phyloP scores from a whole-genome alignment of 2,113 vertebrate genomes.

The Malurus cyaneus region DNA sequence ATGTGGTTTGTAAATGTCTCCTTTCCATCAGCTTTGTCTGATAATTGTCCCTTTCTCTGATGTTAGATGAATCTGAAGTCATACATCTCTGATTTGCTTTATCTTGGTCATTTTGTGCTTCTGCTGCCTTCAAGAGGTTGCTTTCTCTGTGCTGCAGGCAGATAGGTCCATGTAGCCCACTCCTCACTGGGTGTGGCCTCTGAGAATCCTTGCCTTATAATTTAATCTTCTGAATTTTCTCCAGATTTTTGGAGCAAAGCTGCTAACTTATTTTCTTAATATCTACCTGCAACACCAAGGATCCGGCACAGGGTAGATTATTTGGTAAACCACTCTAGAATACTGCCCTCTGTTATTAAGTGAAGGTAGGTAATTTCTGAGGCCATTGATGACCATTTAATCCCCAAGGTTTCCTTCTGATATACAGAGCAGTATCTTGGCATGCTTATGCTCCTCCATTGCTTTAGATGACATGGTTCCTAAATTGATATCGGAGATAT shows the following conservation, averaged over 20 bases:
- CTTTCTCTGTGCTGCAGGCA: neutral
- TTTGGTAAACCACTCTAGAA: neutral
- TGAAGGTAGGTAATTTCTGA: neutral
- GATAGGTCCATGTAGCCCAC: neutral
- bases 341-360: neutral
- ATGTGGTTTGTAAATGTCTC: neutral
- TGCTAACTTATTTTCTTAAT: neutral
- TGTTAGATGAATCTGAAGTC: neutral
- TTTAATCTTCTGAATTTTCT: neutral
- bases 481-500: neutral
- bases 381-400: neutral
- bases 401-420: neutral
- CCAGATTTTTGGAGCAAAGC: neutral
- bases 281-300: neutral
- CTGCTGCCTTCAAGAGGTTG: neutral
- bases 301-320: neutral
- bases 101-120: neutral
- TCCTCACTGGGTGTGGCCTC: neutral
- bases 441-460: neutral
- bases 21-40: neutral
- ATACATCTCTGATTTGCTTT: neutral
- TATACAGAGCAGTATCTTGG: neutral
- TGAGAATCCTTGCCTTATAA: neutral
- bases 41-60: neutral
- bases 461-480: neutral